phyloP scores from a whole-genome alignment of 2,888 invertebrate species.

The Conops quadrifasciatus region DNA sequence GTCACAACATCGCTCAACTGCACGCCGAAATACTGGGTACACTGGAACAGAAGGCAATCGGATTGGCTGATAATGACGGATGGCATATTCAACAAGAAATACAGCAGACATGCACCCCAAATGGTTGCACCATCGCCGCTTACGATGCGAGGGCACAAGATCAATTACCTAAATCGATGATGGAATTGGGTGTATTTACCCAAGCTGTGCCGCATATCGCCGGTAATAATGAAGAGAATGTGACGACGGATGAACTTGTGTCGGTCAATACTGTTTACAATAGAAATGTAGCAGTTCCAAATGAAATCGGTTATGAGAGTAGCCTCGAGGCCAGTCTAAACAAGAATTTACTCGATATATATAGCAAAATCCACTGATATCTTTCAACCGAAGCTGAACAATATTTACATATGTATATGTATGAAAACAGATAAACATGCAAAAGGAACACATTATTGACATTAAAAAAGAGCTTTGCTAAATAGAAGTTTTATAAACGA shows the following conservation, averaged over 20 bases:
- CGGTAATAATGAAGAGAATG: background rate
- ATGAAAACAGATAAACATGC: too few relatives aligned
- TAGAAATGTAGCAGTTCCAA: slow-evolving; percentile 37
- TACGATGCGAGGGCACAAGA: slow-evolving; percentile 21
- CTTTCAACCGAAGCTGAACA: background rate
- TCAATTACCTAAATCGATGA: background rate
- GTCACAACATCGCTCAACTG: slow-evolving; percentile 49
- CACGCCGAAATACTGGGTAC: slow-evolving; percentile 45
- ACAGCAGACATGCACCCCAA: background rate
- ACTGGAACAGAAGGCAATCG: slow-evolving; percentile 27
- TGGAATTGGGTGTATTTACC: slow-evolving; percentile 26
- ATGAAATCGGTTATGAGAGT: slow-evolving; percentile 31
- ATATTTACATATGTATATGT: background rate
- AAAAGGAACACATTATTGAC: too few relatives aligned
- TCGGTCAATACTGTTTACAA: slow-evolving; percentile 50
- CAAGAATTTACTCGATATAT: slow-evolving; percentile 54
- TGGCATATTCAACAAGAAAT: background rate
- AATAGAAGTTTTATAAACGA: too few relatives aligned
- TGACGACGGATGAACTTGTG: slow-evolving; percentile 48
- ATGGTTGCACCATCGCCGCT: background rate
- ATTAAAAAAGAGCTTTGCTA: too few relatives aligned
- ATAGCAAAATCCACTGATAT: slow-evolving; percentile 53
- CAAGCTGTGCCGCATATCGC: background rate
- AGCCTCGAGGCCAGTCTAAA: slow-evolving; percentile 40
- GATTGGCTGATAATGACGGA: background rate